phyloP scores from a whole-genome alignment of 2,888 invertebrate species.

The Lasioglossum villosulum region DNA sequence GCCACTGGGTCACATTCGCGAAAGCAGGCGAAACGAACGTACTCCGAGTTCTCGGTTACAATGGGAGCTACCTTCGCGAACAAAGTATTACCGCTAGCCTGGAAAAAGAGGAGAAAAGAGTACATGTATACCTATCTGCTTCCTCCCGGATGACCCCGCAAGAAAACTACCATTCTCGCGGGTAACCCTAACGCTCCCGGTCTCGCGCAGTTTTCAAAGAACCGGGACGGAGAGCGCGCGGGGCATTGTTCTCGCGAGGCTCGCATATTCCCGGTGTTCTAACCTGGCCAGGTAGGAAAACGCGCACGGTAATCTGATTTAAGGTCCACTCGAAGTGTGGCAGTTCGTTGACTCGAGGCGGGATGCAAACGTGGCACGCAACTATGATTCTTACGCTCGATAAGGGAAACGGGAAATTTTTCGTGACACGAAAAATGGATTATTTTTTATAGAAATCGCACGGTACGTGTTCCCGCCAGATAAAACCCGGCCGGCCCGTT shows the following conservation, averaged over 20 bases:
- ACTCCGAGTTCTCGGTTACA: neutral
- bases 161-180: neutral
- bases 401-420: slow-evolving; percentile 55
- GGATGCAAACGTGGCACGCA: slow-evolving; percentile 63
- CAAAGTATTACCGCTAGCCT: neutral
- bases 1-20: neutral
- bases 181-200: slow-evolving; percentile 17
- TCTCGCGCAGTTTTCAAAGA: slow-evolving; percentile 15
- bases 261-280: slow-evolving; percentile 39
- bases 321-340: slow-evolving; percentile 60
- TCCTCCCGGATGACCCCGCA: slow-evolving; percentile 5
- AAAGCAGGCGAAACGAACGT: neutral
- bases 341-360: slow-evolving; percentile 67
- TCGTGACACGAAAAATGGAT: slow-evolving; percentile 50
- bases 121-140: neutral
- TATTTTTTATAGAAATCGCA: slow-evolving; percentile 40
- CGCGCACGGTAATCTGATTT: slow-evolving; percentile 67
- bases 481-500: neutral
- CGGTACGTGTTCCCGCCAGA: slow-evolving; percentile 2
- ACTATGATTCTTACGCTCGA: slow-evolving; percentile 64
- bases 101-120: neutral
- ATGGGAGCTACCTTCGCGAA: neutral
- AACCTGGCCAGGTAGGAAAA: slow-evolving; percentile 54
- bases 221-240: neutral
- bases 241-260: slow-evolving; percentile 35